Percentiles rank a stretch among this genome's conserved stretches.
phyloP scores from a whole-genome alignment of 2,113 vertebrate genomes.

The Platysteira castanea region DNA sequence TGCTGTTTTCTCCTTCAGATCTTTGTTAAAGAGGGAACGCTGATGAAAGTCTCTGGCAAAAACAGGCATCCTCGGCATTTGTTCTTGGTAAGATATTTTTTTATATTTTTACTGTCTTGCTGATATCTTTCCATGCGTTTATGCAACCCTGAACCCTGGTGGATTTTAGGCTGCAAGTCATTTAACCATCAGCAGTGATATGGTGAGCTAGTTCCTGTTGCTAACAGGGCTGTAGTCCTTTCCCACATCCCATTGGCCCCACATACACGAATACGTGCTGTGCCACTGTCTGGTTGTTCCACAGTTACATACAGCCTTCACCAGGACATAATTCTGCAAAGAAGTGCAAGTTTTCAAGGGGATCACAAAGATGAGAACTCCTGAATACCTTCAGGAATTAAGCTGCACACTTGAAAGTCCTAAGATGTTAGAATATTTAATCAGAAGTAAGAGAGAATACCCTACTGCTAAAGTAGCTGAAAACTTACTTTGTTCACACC shows the following conservation, averaged over 20 bases:
- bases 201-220: background rate
- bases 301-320: background rate
- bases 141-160: background rate
- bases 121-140: background rate
- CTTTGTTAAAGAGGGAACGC: constrained; percentile 94
- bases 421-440: background rate
- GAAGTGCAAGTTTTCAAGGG: background rate
- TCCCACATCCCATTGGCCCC: background rate
- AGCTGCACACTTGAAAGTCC: background rate
- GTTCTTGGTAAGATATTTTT: constrained; percentile 86
- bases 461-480: background rate
- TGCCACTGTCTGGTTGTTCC: background rate
- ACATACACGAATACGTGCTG: accelerated
- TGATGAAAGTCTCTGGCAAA: constrained; percentile 93
- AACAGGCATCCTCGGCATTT: constrained; percentile 87
- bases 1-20: constrained; percentile 72
- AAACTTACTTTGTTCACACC: background rate
- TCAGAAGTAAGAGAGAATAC: background rate
- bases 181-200: background rate
- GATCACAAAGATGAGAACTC: background rate
- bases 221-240: background rate
- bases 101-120: background rate
- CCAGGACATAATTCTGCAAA: background rate
- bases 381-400: background rate
- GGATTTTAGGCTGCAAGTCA: background rate